phyloP scores from a whole-genome alignment of 2,888 invertebrate species.

The Ophion obscuratus region DNA sequence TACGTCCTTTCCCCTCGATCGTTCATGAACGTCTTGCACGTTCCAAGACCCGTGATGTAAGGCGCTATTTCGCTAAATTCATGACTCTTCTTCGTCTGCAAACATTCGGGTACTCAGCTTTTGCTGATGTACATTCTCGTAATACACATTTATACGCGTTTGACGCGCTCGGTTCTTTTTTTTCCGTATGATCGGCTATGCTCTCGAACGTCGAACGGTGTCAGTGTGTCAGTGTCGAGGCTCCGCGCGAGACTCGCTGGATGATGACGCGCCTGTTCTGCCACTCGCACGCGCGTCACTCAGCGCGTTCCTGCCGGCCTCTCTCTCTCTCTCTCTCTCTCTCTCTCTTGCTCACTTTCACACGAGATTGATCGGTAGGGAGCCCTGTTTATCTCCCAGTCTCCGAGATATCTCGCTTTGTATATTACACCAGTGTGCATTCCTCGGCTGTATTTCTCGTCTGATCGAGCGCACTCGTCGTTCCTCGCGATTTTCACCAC shows the following conservation, averaged over 20 bases:
- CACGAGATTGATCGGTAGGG: neutral
- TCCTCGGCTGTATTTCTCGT: neutral
- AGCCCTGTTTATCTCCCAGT: neutral
- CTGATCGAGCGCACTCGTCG: neutral
- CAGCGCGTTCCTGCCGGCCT: neutral
- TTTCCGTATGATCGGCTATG: constrained; percentile 9
- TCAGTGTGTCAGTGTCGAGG: constrained; percentile 81
- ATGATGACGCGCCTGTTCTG: constrained; percentile 37
- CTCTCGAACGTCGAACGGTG: constrained; percentile 73
- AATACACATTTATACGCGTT: constrained; percentile 3
- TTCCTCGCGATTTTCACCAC: neutral
- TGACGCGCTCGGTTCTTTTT: neutral
- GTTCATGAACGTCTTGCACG: neutral
- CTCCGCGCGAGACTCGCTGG: constrained; percentile 54
- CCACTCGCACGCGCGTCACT: constrained; percentile 31
- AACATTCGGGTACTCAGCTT: neutral
- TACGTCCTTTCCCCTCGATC: neutral
- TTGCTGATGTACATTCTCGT: neutral
- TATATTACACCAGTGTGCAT: constrained; percentile 26
- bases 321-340: too few species aligned
- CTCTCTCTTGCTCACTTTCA: neutral
- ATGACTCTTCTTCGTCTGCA: neutral
- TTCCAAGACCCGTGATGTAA: neutral
- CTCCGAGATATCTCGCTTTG: neutral
- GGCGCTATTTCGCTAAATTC: neutral